Percentiles rank a stretch among this genome's conserved stretches.
Conservation (phyloP, 2,888 invertebrate genomes). For the Teleogryllus oceanicus region DNA sequence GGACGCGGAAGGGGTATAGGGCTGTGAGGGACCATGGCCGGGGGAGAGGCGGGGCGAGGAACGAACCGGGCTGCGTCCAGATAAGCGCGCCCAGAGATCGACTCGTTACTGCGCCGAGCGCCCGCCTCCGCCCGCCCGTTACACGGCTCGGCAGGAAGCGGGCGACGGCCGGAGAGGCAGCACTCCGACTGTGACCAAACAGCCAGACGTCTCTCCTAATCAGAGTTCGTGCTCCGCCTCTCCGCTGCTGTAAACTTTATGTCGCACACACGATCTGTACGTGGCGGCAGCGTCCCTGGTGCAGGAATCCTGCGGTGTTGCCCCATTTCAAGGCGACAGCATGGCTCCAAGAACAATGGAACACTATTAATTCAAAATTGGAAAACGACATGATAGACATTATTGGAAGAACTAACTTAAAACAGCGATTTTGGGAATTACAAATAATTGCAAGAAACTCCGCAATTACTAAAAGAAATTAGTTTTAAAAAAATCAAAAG, state of each 20-base stretch:
- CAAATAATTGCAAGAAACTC: no score
- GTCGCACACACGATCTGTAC: background rate
- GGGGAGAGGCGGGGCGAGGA: background rate
- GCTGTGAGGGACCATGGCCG: background rate
- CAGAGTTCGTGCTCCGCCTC: background rate
- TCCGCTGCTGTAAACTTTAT: background rate
- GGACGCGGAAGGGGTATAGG: background rate
- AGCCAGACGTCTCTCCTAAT: background rate
- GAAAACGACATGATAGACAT: no score
- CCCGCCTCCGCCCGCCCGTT: background rate
- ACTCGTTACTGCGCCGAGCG: background rate
- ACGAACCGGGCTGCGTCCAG: background rate
- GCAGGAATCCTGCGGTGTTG: no score
- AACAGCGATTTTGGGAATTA: no score
- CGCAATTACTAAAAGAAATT: no score
- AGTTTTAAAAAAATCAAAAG: no score
- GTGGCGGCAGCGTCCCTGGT: no score
- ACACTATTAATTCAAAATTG: no score
- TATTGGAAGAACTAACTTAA: no score
- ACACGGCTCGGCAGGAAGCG: background rate
- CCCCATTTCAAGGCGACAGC: no score
- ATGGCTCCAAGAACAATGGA: no score
- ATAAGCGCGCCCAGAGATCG: background rate
- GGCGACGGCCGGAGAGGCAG: no score
- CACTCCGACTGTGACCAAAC: background rate